Percentiles rank a stretch among this genome's conserved stretches.
Evolutionary conservation across 2,888 invertebrate species (phyloP).

Genomic region (Tanaodytes sp.): DNA sequence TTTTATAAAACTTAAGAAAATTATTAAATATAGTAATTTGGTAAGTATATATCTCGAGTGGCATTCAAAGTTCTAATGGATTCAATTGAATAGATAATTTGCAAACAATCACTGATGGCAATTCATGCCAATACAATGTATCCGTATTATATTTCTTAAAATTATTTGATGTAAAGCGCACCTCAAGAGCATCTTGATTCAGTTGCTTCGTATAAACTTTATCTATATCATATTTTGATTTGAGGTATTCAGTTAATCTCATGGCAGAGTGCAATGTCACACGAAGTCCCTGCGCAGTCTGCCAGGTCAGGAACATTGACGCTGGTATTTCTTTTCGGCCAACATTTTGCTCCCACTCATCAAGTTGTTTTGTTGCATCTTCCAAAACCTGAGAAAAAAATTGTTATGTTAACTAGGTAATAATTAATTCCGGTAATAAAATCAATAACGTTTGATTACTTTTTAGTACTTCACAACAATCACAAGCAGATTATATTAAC

Average conservation of each 20-base stretch:
- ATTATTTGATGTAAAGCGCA: background rate
- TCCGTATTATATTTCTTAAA: no score
- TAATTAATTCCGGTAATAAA: background rate
- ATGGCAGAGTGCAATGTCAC: background rate
- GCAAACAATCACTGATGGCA: no score
- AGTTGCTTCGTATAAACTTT: background rate
- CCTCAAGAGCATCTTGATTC: slow-evolving; percentile 3
- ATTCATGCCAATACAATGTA: no score
- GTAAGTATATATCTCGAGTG: no score
- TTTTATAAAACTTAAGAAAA: no score
- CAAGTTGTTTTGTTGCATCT: background rate
- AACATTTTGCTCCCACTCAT: background rate
- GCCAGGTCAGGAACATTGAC: background rate
- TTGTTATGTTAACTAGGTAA: background rate
- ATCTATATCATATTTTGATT: slow-evolving; percentile 1
- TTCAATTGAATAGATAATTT: no score
- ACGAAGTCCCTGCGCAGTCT: slow-evolving; percentile 1
- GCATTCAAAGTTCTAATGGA: no score
- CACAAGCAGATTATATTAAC: background rate
- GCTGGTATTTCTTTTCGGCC: background rate
- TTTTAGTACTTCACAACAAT: background rate
- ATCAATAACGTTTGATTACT: background rate
- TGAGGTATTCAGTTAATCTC: background rate
- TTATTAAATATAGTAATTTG: no score
- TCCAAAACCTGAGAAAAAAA: background rate